These are phyloP conservation scores for Pluvialis apricaria DNA, from an alignment of 2,113 vertebrate genomes.

Conservation along the genomic window DNA sequence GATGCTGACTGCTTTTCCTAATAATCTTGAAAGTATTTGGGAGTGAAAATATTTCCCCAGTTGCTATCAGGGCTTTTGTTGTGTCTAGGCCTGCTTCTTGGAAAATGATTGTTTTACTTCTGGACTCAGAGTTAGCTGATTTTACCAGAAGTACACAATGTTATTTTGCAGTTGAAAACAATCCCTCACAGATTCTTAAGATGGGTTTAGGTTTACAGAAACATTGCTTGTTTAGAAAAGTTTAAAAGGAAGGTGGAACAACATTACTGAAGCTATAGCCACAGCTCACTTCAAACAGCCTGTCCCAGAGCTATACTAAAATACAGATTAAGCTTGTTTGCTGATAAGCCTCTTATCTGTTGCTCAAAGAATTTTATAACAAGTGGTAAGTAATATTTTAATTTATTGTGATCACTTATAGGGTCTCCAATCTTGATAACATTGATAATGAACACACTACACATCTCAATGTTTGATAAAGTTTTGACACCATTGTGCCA, in stretches of 20 bases:
- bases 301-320: background rate
- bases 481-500: background rate
- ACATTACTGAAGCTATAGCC: background rate
- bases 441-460: background rate
- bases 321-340: background rate
- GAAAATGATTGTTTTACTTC: background rate
- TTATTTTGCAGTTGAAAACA: background rate
- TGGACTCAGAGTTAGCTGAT: background rate
- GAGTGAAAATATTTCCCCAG: background rate
- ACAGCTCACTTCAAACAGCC: background rate
- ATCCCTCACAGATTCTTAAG: background rate
- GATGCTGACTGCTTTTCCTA: background rate
- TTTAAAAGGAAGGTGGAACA: background rate
- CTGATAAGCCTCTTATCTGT: background rate
- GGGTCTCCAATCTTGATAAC: background rate
- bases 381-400: background rate
- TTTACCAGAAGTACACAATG: background rate
- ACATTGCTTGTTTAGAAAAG: background rate
- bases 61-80: background rate
- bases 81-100: background rate
- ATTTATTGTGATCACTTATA: background rate
- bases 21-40: background rate
- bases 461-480: background rate
- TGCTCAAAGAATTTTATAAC: background rate
- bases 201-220: background rate